Conservation (phyloP, 2,888 invertebrate genomes). For the Chrysomela aeneicollis region DNA sequence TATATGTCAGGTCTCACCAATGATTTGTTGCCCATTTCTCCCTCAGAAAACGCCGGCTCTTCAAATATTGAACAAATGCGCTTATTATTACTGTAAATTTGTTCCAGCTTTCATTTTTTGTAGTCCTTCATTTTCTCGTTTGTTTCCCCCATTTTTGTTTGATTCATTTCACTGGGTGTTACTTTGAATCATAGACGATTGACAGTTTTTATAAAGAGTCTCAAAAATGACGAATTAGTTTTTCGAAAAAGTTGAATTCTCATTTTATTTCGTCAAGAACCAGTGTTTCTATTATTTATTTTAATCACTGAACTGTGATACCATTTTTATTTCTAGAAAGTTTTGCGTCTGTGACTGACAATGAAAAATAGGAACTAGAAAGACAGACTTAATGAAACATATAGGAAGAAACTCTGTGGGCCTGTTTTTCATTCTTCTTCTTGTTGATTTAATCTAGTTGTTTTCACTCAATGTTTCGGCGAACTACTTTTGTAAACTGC, state of each 20-base stretch:
- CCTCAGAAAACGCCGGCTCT: too few species aligned
- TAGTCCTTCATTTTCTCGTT: too few species aligned
- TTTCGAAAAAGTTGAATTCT: background rate
- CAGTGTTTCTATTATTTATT: conserved; percentile 48
- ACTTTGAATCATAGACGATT: background rate
- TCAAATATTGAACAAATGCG: too few species aligned
- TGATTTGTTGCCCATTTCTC: too few species aligned
- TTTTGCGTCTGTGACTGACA: background rate
- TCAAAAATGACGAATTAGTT: background rate
- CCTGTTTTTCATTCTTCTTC: background rate
- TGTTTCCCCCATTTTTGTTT: too few species aligned
- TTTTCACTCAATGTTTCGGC: background rate
- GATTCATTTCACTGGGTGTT: background rate
- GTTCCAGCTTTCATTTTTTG: too few species aligned
- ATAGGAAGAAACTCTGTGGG: background rate
- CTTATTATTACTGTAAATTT: too few species aligned
- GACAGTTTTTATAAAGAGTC: too few species aligned
- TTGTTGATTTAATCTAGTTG: too few species aligned
- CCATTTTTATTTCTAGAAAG: conserved; percentile 46
- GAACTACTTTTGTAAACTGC: background rate
- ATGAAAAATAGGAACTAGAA: background rate
- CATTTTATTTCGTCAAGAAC: conserved; percentile 26
- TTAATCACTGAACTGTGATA: conserved; percentile 61
- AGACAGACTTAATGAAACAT: background rate
- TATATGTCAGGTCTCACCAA: too few species aligned